Evolutionary conservation across 1,140 invertebrate genomes (phyloP).

Genomic region (Yoshiicerus persimilis): DNA sequence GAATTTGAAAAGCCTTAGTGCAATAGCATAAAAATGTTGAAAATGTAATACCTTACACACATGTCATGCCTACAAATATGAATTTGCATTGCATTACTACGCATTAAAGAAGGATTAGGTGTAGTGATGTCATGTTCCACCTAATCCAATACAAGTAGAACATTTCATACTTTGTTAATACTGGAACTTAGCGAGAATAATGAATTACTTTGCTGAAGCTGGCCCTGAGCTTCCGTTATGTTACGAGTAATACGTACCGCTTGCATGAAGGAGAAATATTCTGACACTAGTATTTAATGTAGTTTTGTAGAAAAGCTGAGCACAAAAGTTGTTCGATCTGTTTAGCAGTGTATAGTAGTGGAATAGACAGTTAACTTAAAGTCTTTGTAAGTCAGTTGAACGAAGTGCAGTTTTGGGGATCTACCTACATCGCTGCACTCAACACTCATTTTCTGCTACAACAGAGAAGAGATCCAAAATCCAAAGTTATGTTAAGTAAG

Average conservation of each 20-base stretch:
- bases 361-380: not conserved
- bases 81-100: not conserved
- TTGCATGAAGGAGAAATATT: not conserved
- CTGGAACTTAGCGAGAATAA: not conserved
- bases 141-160: not conserved
- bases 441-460: not conserved
- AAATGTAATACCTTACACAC: not conserved
- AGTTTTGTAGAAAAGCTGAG: not conserved
- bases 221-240: not conserved
- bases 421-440: not conserved
- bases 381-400: not conserved
- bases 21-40: not conserved
- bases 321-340: not conserved
- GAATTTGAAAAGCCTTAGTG: not conserved
- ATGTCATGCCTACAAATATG: not conserved
- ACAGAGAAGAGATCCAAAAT: not conserved
- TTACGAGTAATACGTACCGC: not conserved
- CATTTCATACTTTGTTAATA: not conserved
- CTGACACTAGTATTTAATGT: not conserved
- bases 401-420: slow-evolving; percentile 12
- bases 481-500: not conserved
- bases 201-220: not conserved
- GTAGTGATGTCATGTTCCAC: not conserved
- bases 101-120: not conserved
- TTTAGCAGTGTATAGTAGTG: not conserved